Percentiles rank a stretch among this genome's conserved stretches.
phyloP scores from a whole-genome alignment of 2,797 vertebrate genomes.

The Gorsachius magnificus region DNA sequence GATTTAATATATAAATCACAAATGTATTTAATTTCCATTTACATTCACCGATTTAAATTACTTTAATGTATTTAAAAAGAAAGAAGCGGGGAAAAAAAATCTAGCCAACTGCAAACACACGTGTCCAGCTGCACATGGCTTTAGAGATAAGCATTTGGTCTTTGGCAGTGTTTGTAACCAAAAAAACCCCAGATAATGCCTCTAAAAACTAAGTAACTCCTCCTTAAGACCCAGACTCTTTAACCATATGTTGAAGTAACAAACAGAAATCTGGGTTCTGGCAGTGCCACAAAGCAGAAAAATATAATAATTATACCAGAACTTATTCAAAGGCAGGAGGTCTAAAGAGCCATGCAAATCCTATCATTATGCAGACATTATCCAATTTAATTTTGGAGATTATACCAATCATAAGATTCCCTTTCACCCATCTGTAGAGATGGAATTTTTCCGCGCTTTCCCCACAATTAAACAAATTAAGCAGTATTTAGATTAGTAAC shows the following conservation, averaged over 20 bases:
- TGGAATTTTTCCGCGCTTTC: constrained; percentile 21
- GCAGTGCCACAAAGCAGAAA: neutral
- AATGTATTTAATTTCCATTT: neutral
- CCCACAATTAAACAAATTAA: constrained; percentile 52
- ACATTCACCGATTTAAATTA: neutral
- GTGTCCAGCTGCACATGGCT: neutral
- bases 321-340: constrained; percentile 29
- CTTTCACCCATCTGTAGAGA: constrained; percentile 28
- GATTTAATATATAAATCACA: neutral
- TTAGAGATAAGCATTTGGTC: neutral
- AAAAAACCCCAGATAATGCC: neutral
- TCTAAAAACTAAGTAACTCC: neutral
- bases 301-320: constrained; percentile 10
- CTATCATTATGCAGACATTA: constrained; percentile 48
- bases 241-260: neutral
- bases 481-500: constrained; percentile 38
- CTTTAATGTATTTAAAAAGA: neutral
- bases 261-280: neutral
- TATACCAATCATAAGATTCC: constrained; percentile 38
- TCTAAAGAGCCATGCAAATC: constrained; percentile 35
- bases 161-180: neutral
- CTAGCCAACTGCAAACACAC: neutral
- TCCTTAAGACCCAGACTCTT: neutral
- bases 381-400: constrained; percentile 52
- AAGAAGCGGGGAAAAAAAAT: neutral